These are phyloP conservation scores for Saguinus midas DNA, from an alignment of 2,113 vertebrate genomes.

Conservation along the genomic window DNA sequence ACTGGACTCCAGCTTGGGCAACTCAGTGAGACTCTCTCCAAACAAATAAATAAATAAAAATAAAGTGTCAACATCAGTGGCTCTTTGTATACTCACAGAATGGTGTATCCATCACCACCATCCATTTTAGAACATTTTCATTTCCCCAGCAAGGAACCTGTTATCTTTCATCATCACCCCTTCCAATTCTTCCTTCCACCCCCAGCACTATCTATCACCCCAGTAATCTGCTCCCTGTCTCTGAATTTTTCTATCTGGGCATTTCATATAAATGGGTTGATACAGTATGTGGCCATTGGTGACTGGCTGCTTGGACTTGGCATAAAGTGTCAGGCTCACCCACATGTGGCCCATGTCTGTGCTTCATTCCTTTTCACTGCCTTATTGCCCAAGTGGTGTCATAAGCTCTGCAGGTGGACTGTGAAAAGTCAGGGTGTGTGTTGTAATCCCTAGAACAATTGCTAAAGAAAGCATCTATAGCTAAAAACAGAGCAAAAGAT, in stretches of 20 bases:
- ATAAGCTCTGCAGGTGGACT: accelerated
- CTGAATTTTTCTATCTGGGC: not conserved
- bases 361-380: not conserved
- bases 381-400: not conserved
- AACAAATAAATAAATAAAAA: too few species aligned
- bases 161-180: too few species aligned
- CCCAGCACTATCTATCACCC: too few species aligned
- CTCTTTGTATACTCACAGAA: not conserved
- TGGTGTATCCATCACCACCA: not conserved
- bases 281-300: not conserved
- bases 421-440: too few species aligned
- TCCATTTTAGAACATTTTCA: not conserved
- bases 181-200: not conserved
- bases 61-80: too few species aligned
- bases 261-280: not conserved
- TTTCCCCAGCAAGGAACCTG: not conserved
- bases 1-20: too few species aligned
- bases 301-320: not conserved
- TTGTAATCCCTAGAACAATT: too few species aligned
- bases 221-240: too few species aligned
- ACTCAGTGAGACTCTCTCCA: too few species aligned
- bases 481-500: not conserved
- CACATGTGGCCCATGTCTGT: not conserved
- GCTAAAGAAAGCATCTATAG: not conserved
- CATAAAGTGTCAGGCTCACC: too few species aligned